These are phyloP conservation scores for Laterallus jamaicensis DNA, from an alignment of 2,113 vertebrate species.

Conservation along the genomic window DNA sequence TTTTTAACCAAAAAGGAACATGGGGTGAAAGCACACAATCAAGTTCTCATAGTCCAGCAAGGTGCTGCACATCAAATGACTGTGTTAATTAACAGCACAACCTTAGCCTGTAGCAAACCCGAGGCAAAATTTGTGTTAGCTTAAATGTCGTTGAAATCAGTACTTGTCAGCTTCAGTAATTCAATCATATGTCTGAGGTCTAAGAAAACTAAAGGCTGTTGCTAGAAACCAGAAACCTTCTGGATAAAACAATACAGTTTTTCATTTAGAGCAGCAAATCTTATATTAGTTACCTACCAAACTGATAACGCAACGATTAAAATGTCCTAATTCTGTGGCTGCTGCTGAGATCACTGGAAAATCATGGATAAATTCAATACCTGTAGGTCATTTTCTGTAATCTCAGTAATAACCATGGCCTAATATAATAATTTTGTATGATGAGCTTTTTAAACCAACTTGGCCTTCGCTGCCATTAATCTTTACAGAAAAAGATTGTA, in stretches of 20 bases:
- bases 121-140: not conserved
- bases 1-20: not conserved
- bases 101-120: not conserved
- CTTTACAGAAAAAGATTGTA: not conserved
- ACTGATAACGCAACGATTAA: not conserved
- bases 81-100: not conserved
- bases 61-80: slow-evolving; percentile 2
- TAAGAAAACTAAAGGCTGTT: not conserved
- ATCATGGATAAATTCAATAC: slow-evolving; percentile 18
- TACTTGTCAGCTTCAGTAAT: slow-evolving; percentile 14
- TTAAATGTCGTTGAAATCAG: not conserved
- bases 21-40: not conserved
- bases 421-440: not conserved
- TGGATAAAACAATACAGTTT: not conserved
- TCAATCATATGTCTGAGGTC: not conserved
- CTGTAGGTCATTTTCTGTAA: not conserved
- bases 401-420: not conserved
- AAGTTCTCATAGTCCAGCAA: not conserved
- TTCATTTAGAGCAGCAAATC: not conserved
- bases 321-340: not conserved
- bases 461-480: not conserved
- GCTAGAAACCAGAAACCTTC: slow-evolving; percentile 26
- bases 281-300: not conserved
- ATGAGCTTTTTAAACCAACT: slow-evolving; percentile 10
- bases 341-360: slow-evolving; percentile 18